Percentiles rank a stretch among this genome's conserved stretches.
Conservation (phyloP, 2,113 vertebrate genomes). For the Empidonax traillii region DNA sequence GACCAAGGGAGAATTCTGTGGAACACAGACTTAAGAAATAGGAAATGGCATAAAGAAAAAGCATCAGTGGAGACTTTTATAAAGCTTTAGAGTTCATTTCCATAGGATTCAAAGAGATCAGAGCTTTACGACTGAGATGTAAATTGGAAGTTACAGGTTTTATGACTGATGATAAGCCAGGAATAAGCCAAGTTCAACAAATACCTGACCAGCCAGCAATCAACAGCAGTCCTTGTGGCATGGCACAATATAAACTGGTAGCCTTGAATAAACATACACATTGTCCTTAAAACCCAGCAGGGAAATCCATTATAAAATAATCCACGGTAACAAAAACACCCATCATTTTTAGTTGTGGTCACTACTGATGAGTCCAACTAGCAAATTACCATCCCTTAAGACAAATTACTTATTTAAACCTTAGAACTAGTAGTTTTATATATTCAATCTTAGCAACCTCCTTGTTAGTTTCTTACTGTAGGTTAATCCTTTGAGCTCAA, state of each 20-base stretch:
- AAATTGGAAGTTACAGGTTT: background rate
- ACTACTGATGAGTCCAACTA: background rate
- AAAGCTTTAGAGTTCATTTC: background rate
- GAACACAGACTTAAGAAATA: background rate
- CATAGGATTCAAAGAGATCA: background rate
- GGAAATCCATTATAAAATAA: background rate
- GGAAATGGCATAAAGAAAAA: background rate
- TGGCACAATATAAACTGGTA: background rate
- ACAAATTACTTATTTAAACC: background rate
- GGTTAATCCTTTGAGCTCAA: background rate
- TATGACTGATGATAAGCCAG: background rate
- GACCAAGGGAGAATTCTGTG: background rate
- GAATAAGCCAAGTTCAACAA: background rate
- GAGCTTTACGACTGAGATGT: background rate
- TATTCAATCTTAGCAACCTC: background rate
- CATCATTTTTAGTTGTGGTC: background rate
- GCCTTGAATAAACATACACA: background rate
- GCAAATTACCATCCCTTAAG: background rate
- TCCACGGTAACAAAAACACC: background rate
- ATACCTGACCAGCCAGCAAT: background rate
- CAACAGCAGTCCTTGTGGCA: background rate
- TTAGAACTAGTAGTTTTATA: background rate
- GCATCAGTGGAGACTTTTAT: background rate
- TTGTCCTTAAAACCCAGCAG: background rate
- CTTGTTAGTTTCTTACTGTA: background rate